Base-by-base conservation (phyloP, 1,140 invertebrate genomes). In the Philotrypesis tridentata region DNA sequence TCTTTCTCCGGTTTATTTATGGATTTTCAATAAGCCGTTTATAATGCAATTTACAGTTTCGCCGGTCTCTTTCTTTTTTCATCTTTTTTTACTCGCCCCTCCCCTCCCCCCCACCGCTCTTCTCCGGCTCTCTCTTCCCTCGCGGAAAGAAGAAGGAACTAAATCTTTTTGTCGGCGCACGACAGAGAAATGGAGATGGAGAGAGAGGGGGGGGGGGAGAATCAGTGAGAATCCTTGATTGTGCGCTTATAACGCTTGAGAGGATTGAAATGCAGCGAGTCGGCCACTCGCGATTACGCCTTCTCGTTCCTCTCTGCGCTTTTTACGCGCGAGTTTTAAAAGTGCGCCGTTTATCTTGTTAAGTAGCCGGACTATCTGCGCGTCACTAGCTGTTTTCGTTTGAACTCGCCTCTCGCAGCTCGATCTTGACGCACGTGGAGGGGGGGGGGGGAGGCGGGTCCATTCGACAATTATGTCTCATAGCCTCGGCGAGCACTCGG, bases 1-100 rank as follows among this genome's bases (percentile, higher is more conserved):
- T 43, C 40, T 55, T 55, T 55, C 48, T n/a, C 48, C 21, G 29
- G 25, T 70, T 80, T 80, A 80, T 80, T 80, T 80, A 73, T 80
- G 70, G 71, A 67, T 80, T 80, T 74, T 80, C 71, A 80, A 80
- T 80, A 80, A 72, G 48, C 78, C 78, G 55, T 80, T 72, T 80
- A 80, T 80, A 80, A 73, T 61, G 70, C 78, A 73, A 80, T 80
- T 80, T 73, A 80, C 70, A 27, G 48, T 80, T 71, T 71, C 48
- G 21, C 37, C 63, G 14, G 14, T n/a, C 60, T 12, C 40, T 60
- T 68, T 29, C 48, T 12, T n/a, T 68, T 25, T 37, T 17, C 25
- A 29, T 77, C 40, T 67, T 31, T 68, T 68, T 25, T 25, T 43
- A 33, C n/a, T n/a, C n/a, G n/a, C 31, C 60, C 8, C 23, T 40